Evolutionary conservation across 2,888 invertebrate genomes (phyloP), one percentile per base, ranked within the genome.

Genomic region (Horisme vitalbata): DNA sequence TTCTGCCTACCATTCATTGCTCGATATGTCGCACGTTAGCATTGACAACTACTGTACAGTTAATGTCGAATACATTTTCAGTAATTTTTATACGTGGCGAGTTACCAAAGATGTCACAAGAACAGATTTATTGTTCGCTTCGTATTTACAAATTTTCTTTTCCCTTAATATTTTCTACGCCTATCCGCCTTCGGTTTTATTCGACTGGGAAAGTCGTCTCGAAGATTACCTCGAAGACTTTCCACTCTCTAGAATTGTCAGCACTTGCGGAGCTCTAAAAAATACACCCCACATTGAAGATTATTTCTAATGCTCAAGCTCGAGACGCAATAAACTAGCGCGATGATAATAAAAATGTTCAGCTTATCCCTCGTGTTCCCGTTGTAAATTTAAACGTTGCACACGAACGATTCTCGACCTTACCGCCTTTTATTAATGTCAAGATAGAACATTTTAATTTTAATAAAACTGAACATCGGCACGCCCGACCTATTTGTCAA

Each of bases 401-500:
- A 62, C 60, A 54, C 71, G 66, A 69, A 68, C 81, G 71, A 81
- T 77, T 83, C 69, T 75, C 75, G 68, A 78, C 81, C 80, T 77
- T 81, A 81, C 61, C 61, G 69, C 73, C 66, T 81, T 80, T 79
- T 84, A 83, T 81, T 83, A 86, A 84, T 79, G 79, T 81, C 78
- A 75, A 70, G 79, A 76, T 77, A 75, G 79, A 78, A 84, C 78
- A 73, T 83, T 89, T 88, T 87, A 86, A 86, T 88, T 88, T 88
- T 87, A 89, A 86, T 88, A 88, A 87, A 86, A 85, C 81, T 79
- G 85, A 83, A 83, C 84, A 85, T 83, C 82, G 78, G 83, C 88
- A 86, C 87, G 86, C 80, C 77, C 82, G 79, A 82, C 83, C 83
- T 86, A 88, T 89, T 89, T 88, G 89, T 88, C 88, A 89, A 87